phyloP scores from a whole-genome alignment of 30 jellyfish, hydroid and myxozoan genomes.

The Hydractinia symbiolongicarpus region DNA sequence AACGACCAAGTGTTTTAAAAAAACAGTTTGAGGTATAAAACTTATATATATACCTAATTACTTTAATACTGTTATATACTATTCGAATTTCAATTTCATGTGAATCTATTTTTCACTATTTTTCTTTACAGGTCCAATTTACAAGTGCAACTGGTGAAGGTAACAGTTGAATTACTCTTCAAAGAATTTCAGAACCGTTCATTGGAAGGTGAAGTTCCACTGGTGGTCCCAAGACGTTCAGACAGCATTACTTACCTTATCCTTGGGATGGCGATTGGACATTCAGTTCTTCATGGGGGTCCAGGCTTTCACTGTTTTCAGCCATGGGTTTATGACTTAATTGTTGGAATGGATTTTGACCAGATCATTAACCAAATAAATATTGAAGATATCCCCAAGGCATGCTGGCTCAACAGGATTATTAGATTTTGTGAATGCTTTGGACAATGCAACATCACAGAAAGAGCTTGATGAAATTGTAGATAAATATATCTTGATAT shows the following conservation, averaged over 20 bases:
- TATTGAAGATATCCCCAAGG: background rate
- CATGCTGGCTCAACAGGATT: background rate
- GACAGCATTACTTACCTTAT: background rate
- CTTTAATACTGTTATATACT: too few species aligned
- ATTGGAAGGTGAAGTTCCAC: conserved; percentile 20
- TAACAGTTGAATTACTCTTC: conserved; percentile 13
- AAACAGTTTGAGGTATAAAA: background rate
- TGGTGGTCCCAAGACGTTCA: background rate
- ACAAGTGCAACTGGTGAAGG: conserved; percentile 1
- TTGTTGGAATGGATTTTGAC: background rate
- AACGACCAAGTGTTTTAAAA: background rate
- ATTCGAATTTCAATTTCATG: too few species aligned
- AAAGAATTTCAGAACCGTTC: conserved; percentile 14
- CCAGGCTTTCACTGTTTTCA: background rate
- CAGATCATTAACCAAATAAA: background rate
- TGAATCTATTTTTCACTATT: too few species aligned
- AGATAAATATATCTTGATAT: background rate
- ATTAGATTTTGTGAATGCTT: background rate
- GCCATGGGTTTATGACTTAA: background rate
- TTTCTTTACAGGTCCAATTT: too few species aligned
- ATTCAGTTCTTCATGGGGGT: conserved; percentile 8
- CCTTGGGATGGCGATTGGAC: conserved; percentile 4
- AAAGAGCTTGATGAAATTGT: background rate
- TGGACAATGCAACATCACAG: background rate
- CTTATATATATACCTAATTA: background rate